These are phyloP conservation scores for Chionoecetes opilio DNA, from an alignment of 1,140 invertebrate genomes.

Conservation along the genomic window DNA sequence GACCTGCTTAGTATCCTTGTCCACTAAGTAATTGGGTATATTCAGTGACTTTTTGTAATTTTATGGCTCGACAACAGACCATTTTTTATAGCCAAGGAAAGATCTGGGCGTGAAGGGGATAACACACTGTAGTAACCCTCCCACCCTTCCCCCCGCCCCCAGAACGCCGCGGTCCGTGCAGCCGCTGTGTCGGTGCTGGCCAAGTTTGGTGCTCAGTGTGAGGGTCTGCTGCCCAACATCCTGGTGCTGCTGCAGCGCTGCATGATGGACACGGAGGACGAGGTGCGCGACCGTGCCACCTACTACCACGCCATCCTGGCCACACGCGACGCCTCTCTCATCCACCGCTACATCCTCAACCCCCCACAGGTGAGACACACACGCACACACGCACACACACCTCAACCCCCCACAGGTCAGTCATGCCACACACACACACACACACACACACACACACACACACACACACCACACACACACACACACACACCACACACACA, in stretches of 20 bases:
- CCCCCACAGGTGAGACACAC: slow-evolving; percentile 82
- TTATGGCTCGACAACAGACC: too few species aligned
- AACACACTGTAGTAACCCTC: background rate
- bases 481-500: too few species aligned
- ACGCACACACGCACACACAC: background rate
- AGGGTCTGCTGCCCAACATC: slow-evolving; percentile 95
- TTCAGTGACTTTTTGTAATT: too few species aligned
- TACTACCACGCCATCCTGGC: slow-evolving; percentile 96
- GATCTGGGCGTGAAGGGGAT: too few species aligned
- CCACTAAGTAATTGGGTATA: too few species aligned
- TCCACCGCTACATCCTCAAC: slow-evolving; percentile 94
- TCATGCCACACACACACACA: too few species aligned
- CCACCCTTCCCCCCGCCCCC: background rate
- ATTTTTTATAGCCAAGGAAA: too few species aligned
- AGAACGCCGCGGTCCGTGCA: slow-evolving; percentile 94
- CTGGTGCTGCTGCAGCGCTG: slow-evolving; percentile 90
- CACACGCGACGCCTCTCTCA: slow-evolving; percentile 87
- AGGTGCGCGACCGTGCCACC: slow-evolving; percentile 98
- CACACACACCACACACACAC: too few species aligned
- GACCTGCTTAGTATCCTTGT: too few species aligned
- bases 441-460: too few species aligned
- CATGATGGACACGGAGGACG: slow-evolving; percentile 98
- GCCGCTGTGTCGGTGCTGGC: slow-evolving; percentile 98
- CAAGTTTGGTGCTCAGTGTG: slow-evolving; percentile 98
- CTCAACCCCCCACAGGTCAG: slow-evolving; percentile 87